Evolutionary conservation across 2,113 vertebrate genomes (phyloP).

Genomic region (Empidonax alnorum): DNA sequence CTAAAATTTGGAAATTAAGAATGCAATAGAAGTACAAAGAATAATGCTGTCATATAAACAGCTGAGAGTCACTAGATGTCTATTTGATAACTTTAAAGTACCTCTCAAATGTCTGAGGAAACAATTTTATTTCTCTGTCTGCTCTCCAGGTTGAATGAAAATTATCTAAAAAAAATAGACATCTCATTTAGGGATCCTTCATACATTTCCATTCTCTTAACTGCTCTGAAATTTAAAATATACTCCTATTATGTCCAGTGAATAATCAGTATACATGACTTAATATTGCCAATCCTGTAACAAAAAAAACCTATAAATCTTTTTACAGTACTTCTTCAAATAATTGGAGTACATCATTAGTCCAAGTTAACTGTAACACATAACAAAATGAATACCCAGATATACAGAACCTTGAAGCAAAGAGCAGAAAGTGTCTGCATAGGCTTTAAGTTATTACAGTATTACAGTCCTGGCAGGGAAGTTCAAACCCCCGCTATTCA

Average conservation of each 20-base stretch:
- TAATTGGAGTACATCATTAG: background rate
- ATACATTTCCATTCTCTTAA: background rate
- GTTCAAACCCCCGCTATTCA: background rate
- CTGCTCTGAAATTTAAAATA: background rate
- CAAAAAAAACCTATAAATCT: background rate
- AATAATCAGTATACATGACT: background rate
- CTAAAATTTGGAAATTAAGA: background rate
- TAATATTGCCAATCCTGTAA: background rate
- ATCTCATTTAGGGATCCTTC: background rate
- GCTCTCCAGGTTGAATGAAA: background rate
- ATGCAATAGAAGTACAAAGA: background rate
- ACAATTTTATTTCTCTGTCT: background rate
- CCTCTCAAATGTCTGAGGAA: background rate
- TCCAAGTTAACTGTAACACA: background rate
- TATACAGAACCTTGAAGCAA: background rate
- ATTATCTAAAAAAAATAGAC: background rate
- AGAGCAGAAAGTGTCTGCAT: background rate
- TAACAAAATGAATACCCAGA: background rate
- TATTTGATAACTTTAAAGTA: background rate
- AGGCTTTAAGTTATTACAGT: background rate
- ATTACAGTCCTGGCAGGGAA: background rate
- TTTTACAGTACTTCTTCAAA: background rate
- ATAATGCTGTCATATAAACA: background rate
- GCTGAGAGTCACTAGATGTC: background rate
- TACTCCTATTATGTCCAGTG: background rate